Evolutionary conservation across 1,140 invertebrate genomes (phyloP), one percentile per base, ranked within the genome.

Genomic region (Euura saliciscinereae): DNA sequence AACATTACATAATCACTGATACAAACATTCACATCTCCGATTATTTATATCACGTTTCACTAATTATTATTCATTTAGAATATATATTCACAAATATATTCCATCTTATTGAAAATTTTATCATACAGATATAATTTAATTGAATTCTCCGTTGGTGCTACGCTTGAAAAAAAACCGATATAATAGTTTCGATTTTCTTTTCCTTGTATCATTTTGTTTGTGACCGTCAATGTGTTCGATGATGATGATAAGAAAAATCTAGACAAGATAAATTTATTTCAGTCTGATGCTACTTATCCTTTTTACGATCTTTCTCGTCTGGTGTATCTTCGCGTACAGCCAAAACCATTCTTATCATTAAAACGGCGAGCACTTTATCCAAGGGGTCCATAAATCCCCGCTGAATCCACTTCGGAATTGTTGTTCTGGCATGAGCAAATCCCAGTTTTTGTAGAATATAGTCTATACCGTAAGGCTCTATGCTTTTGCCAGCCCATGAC

Each of bases 361-460:
- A 88, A 44, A 94, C 87, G 10, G 94, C 92, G 43, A 94, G 88
- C 46, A 97, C 90, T 86, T 96, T 96, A 86, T 98, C 97, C 43
- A 98, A 84, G 0, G 97, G 97, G 89, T 99, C 98, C 92, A 99
- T 96, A 77, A 98, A 96, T 43, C 98, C 98, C 72, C 98, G 90
- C 87, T 99, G 98, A 88, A 99, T 92, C 97, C 98, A 99, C 88
- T 99, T 99, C 28, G 98, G 98, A 83, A 99, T 99, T 45, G 98
- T 99, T 64, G 95, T 97, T 65, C 98, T 90, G 2, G 98, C 98
- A 87, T 99, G 98, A 72, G 94, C 93, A 84, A 99, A 99, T 10
- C 98, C 98, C 5, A 99, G 89, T 85, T 98, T 98, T 87, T 99
- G 96, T 45, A 99, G 89, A 77, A 99, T 98, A 84, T 97, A 98